phyloP scores from a whole-genome alignment of 2,797 vertebrate genomes.

The Pygocentrus nattereri region DNA sequence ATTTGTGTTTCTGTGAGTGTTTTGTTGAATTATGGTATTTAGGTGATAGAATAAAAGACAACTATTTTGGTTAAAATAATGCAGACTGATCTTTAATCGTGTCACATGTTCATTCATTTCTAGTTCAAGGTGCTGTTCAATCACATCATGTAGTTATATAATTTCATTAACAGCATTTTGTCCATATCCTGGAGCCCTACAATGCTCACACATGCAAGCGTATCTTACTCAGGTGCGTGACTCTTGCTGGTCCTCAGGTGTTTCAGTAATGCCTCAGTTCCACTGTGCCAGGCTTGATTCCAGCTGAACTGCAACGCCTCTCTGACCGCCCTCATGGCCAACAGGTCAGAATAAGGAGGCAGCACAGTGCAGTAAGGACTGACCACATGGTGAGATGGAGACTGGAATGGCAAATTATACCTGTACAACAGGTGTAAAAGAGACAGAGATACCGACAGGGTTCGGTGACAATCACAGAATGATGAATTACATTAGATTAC shows the following conservation, averaged over 20 bases:
- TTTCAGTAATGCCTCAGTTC: slow-evolving; percentile 81
- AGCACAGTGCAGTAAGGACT: slow-evolving; percentile 88
- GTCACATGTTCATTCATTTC: too few relatives aligned
- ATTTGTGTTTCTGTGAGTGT: too few relatives aligned
- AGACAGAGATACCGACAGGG: neutral
- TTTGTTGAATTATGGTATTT: too few relatives aligned
- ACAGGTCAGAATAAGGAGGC: slow-evolving; percentile 82
- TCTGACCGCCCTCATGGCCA: slow-evolving; percentile 78
- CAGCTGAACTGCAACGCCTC: slow-evolving; percentile 89
- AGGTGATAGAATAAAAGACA: too few relatives aligned
- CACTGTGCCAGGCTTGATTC: slow-evolving; percentile 92
- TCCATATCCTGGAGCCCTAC: too few relatives aligned
- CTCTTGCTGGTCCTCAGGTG: slow-evolving; percentile 62
- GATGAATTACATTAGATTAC: too few relatives aligned
- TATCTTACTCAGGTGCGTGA: slow-evolving; percentile 78
- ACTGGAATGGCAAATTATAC: slow-evolving; percentile 87
- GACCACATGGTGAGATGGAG: slow-evolving; percentile 86
- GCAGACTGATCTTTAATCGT: too few relatives aligned
- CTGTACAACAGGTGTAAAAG: slow-evolving; percentile 57
- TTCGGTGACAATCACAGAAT: neutral
- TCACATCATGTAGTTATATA: too few relatives aligned
- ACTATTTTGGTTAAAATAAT: too few relatives aligned
- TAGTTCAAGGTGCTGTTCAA: too few relatives aligned
- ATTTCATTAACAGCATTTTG: too few relatives aligned
- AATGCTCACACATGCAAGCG: neutral